A percentile compares a stretch with the other conserved stretches of the same genome.
These are phyloP conservation scores for Burhinus oedicnemus DNA, from an alignment of 2,113 vertebrate genomes.

Conservation along the genomic window DNA sequence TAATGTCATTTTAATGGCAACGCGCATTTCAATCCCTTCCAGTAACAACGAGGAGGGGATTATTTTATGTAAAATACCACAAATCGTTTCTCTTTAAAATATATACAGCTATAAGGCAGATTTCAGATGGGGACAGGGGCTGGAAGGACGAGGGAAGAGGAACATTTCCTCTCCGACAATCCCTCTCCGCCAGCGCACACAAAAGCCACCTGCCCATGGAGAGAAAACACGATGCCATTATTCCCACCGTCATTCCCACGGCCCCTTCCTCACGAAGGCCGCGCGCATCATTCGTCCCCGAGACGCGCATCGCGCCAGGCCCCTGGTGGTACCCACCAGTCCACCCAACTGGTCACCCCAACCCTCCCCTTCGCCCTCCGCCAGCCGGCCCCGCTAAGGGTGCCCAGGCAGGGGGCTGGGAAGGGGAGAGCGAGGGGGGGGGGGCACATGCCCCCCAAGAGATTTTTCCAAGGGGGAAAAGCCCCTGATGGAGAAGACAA, in stretches of 20 bases:
- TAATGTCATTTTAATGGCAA: conserved; percentile 58
- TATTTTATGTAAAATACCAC: conserved; percentile 36
- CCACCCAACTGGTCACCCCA: conserved; percentile 17
- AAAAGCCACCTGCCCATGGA: conserved; percentile 62
- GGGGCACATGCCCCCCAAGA: neutral
- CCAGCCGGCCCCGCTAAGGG: neutral
- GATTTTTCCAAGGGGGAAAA: neutral
- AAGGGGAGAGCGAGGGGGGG: neutral
- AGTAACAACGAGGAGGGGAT: conserved; percentile 34
- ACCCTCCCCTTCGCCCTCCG: neutral
- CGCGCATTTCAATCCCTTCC: conserved; percentile 36
- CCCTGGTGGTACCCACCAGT: neutral
- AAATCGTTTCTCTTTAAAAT: conserved; percentile 30
- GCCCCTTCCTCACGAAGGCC: conserved; percentile 18
- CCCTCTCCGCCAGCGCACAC: neutral
- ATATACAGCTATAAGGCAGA: neutral
- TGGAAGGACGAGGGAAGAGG: neutral
- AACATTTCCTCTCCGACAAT: neutral
- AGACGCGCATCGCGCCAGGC: neutral
- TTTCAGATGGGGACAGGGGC: conserved; percentile 1
- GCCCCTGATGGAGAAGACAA: conserved; percentile 32
- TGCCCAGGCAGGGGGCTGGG: neutral
- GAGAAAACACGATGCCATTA: conserved; percentile 50
- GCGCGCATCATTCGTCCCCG: neutral
- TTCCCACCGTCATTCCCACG: conserved; percentile 42